Evolutionary conservation across 2,113 vertebrate genomes (phyloP).

Genomic region (Alligator mississippiensis): DNA sequence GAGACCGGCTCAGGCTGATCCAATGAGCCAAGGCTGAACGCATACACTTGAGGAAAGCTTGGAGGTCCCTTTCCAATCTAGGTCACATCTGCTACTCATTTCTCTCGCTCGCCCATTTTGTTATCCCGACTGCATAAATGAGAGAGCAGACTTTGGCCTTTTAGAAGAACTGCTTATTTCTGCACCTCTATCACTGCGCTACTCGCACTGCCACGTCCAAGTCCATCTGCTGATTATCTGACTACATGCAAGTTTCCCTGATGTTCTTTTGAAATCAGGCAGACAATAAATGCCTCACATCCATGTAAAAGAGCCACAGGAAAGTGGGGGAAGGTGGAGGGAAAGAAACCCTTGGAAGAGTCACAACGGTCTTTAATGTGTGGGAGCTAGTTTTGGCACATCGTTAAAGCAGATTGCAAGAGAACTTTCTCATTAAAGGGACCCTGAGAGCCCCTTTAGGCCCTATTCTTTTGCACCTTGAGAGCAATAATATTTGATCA

Average conservation of each 20-base stretch:
- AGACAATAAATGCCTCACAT: fast-evolving
- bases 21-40: not conserved
- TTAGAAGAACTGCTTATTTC: not conserved
- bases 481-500: not conserved
- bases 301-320: not conserved
- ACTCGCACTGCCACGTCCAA: not conserved
- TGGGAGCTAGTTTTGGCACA: fast-evolving
- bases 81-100: not conserved
- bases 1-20: not conserved
- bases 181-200: not conserved
- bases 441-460: not conserved
- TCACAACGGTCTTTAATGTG: fast-evolving
- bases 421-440: not conserved
- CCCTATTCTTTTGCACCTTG: not conserved
- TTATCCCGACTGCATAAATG: not conserved
- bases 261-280: not conserved
- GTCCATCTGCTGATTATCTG: not conserved
- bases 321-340: not conserved
- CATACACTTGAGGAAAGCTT: not conserved
- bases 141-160: not conserved
- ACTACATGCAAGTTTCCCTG: not conserved
- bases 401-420: not conserved
- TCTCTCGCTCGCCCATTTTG: not conserved
- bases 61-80: not conserved
- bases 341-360: not conserved